Conservation (phyloP, 2,113 vertebrate species). For the Xiphorhynchus elegans region DNA sequence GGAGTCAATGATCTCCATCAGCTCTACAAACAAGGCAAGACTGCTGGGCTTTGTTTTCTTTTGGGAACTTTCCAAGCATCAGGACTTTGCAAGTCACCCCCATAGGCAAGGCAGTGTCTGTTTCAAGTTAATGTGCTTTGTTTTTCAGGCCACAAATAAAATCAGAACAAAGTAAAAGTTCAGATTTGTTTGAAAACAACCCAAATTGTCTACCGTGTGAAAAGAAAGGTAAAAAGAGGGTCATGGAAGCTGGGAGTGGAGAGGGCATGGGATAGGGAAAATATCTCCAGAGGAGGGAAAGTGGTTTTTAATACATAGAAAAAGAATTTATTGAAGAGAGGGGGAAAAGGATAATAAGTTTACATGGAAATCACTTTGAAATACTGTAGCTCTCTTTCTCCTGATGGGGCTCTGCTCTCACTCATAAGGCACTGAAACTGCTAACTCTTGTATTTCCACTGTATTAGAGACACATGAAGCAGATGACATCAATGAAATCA, state of each 20-base stretch:
- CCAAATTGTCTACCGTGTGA: constrained; percentile 37
- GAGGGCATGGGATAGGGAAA: constrained; percentile 55
- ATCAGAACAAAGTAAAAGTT: constrained; percentile 59
- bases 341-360: not conserved
- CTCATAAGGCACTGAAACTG: not conserved
- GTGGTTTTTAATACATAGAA: not conserved
- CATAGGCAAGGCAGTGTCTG: constrained; percentile 20
- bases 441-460: not conserved
- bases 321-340: not conserved
- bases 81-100: constrained; percentile 33
- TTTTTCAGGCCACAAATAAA: constrained; percentile 66
- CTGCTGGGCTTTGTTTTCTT: constrained; percentile 62
- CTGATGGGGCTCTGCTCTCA: not conserved
- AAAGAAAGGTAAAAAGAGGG: constrained; percentile 58
- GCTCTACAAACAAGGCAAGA: constrained; percentile 56
- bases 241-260: constrained; percentile 36
- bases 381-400: not conserved
- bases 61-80: constrained; percentile 49
- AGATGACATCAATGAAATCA: not conserved
- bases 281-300: constrained; percentile 30
- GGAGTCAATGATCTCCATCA: constrained; percentile 52
- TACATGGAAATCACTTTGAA: not conserved
- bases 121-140: constrained; percentile 65
- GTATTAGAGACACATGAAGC: not conserved
- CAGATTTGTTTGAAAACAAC: constrained; percentile 61